Conservation (phyloP, 1,140 invertebrate species). For the Gryllus bimaculatus region DNA sequence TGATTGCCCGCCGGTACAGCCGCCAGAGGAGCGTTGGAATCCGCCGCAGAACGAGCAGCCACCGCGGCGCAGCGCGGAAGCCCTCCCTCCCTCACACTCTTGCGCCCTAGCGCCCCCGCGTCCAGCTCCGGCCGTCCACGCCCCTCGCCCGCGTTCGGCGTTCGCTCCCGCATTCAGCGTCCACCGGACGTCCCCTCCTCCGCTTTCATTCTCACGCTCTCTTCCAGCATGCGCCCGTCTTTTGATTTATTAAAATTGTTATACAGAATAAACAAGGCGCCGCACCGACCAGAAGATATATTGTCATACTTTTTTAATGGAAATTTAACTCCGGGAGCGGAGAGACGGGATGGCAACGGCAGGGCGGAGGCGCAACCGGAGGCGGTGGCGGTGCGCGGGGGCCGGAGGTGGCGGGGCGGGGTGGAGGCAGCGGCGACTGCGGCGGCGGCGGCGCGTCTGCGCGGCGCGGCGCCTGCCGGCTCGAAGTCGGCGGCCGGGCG, state of each 20-base stretch:
- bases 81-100: too few relatives aligned
- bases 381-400: too few relatives aligned
- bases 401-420: too few relatives aligned
- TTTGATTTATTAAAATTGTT: constrained; percentile 6
- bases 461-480: neutral
- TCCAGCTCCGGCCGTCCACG: neutral
- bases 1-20: neutral
- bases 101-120: too few relatives aligned
- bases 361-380: neutral
- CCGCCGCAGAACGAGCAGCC: neutral
- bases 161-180: neutral
- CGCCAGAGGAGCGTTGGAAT: neutral
- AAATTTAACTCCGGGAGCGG: constrained; percentile 3
- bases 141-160: neutral
- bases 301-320: constrained; percentile 5
- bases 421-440: too few relatives aligned
- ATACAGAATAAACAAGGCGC: neutral
- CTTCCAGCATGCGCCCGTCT: neutral
- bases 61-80: neutral
- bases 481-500: neutral
- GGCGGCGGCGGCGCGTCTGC: neutral
- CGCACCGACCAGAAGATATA: neutral
- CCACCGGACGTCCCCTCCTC: neutral
- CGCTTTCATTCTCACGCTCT: constrained; percentile 3
- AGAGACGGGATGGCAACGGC: neutral